Evolutionary conservation across 2,113 vertebrate genomes (phyloP).

Genomic region (Clinocottus analis): DNA sequence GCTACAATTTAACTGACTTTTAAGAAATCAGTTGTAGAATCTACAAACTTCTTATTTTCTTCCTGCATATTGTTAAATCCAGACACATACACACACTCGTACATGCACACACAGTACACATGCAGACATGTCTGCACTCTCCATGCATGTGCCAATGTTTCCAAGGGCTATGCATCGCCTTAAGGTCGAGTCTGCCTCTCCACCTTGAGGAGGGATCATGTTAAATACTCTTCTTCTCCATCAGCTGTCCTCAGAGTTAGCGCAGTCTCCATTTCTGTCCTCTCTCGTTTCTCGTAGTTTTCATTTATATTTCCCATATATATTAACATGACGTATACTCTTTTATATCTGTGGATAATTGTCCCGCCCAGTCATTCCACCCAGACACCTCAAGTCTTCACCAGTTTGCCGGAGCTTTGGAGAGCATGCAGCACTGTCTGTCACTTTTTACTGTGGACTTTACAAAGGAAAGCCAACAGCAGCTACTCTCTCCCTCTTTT

Average conservation of each 20-base stretch:
- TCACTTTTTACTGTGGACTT: conserved; percentile 59
- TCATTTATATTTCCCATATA: not conserved
- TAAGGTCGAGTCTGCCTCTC: conserved; percentile 70
- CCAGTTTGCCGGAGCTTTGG: conserved; percentile 59
- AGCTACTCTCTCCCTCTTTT: conserved; percentile 55
- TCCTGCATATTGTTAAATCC: conserved; percentile 9
- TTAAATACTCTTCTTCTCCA: conserved; percentile 16
- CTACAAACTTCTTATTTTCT: conserved; percentile 4
- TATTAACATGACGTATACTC: not conserved
- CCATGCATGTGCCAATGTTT: conserved; percentile 79
- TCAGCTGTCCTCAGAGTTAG: conserved; percentile 38
- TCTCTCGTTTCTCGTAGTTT: not conserved
- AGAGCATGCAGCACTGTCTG: conserved; percentile 63
- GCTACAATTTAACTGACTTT: not conserved
- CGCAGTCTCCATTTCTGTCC: conserved; percentile 41
- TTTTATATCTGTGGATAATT: conserved; percentile 28
- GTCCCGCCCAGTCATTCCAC: conserved; percentile 20
- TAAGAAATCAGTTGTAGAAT: not conserved
- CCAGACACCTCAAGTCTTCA: conserved; percentile 45
- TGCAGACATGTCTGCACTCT: conserved; percentile 63
- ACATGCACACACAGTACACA: conserved; percentile 26
- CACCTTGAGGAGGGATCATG: conserved; percentile 45
- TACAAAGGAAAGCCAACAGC: conserved; percentile 62
- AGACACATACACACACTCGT: conserved; percentile 8
- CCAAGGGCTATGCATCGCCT: conserved; percentile 85